phyloP scores from a whole-genome alignment of 1,140 invertebrate species.

The Drosophila nasuta region DNA sequence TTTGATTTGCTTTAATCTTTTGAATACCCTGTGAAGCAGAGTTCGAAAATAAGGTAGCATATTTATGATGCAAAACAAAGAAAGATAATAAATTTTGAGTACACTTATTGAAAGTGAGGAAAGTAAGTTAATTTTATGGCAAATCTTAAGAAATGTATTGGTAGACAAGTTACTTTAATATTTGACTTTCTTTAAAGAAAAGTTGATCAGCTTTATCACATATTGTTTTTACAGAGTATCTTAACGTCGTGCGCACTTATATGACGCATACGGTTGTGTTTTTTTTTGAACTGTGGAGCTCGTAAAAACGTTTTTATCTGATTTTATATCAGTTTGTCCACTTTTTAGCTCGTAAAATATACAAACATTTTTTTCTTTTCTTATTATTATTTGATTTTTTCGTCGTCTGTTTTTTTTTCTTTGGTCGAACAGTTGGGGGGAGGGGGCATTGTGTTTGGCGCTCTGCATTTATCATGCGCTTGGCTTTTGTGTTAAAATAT shows the following conservation, averaged over 20 bases:
- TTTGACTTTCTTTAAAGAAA: no score
- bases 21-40: background rate
- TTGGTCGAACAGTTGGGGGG: background rate
- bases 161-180: background rate
- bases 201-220: no score
- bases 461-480: slow-evolving; percentile 54
- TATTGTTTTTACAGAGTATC: slow-evolving; percentile 12
- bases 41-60: no score
- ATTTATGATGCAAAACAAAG: no score
- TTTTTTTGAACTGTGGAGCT: slow-evolving; percentile 15
- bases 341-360: slow-evolving; percentile 73
- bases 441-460: slow-evolving; percentile 25
- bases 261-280: background rate
- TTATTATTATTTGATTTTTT: slow-evolving; percentile 34
- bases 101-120: no score
- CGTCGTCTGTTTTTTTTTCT: slow-evolving; percentile 11
- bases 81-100: no score
- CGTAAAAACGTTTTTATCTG: slow-evolving; percentile 61
- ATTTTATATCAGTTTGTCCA: slow-evolving; percentile 63
- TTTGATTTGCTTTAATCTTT: slow-evolving; percentile 33
- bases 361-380: slow-evolving; percentile 17
- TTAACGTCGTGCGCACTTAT: background rate
- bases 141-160: no score
- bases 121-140: no score
- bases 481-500: slow-evolving; percentile 52